Evolutionary conservation across 2,888 invertebrate genomes (phyloP), one percentile per base, ranked within the genome.

Genomic region (Petrolisthes cinctipes): DNA sequence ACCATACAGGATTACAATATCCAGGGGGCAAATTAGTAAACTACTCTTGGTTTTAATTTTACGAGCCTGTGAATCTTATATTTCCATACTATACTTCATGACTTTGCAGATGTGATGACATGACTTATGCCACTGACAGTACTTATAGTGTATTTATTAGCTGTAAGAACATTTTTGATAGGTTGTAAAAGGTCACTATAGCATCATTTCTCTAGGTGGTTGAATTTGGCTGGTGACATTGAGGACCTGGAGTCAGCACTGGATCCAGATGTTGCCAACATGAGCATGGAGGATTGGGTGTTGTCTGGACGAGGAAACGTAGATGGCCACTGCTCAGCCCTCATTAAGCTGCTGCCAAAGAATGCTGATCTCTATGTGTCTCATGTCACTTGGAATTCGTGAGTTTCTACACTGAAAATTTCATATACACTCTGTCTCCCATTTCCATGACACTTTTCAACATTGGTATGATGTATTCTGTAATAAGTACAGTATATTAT

Each of bases 181-280:
- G 37, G 37, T 37, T 37, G 37, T 37, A 37, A 37, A 37, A 37
- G 37, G 37, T 37, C 37, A 37, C 37, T 37, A 2, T 37, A 37
- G 37, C 37, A 37, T 37, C 37, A 37, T 37, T n/a, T 71, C 20
- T 71, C n/a, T n/a, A 95, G 95, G 11, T 95, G 96, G 94, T 93
- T 97, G 92, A 97, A 97, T 92, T 94, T 96, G 76, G 94, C 95
- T 57, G 95, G 96, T 0, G 97, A 98, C 92, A 93, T 96, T 4
- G 94, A 95, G 85, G 96, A 97, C 92, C 93, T 96, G 82, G 95
- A 94, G 89, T 89, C 89, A 17, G 93, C 92, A 6, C 87, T 91
- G 51, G 79, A 76, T 56, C 81, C 85, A 51, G 53, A 79, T 7
- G 23, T 83, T 23, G 61, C 68, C 20, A 57, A 83, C 37, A 85